These are phyloP conservation scores for Drosophila repleta DNA, from an alignment of 1,140 invertebrate species.

Conservation along the genomic window DNA sequence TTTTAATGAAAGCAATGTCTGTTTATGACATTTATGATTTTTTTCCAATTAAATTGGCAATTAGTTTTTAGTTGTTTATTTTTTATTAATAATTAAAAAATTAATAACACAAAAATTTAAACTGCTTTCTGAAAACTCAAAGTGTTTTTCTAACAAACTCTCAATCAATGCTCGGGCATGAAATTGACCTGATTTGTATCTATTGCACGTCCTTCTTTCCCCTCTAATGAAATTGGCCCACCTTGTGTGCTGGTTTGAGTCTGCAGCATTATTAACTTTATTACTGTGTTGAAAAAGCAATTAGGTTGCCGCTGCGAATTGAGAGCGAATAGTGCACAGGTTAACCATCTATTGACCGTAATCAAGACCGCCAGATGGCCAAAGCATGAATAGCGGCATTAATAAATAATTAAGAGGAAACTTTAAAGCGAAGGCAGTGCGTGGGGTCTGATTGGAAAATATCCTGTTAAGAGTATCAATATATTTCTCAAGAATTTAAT, in stretches of 20 bases:
- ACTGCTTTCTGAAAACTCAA: no score
- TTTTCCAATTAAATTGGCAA: background rate
- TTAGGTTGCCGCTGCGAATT: background rate
- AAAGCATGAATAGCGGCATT: background rate
- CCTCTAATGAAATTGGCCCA: background rate
- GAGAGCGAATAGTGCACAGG: background rate
- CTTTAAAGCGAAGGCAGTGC: no score
- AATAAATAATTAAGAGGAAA: background rate
- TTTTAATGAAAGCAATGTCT: background rate
- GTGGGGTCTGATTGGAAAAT: no score
- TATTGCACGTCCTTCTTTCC: background rate
- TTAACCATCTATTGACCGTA: conserved; percentile 1
- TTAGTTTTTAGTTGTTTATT: background rate
- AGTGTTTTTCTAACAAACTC: no score
- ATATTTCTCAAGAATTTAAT: no score
- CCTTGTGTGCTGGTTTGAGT: background rate
- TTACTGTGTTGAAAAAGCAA: conserved; percentile 2
- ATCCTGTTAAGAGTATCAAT: no score
- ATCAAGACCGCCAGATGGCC: background rate
- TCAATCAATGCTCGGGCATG: no score
- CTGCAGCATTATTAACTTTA: conserved; percentile 3
- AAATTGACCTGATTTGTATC: background rate
- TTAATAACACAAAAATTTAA: no score
- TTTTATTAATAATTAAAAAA: no score
- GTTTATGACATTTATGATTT: background rate